phyloP scores from a whole-genome alignment of 2,888 invertebrate genomes.

The Carterocephalus palaemon region DNA sequence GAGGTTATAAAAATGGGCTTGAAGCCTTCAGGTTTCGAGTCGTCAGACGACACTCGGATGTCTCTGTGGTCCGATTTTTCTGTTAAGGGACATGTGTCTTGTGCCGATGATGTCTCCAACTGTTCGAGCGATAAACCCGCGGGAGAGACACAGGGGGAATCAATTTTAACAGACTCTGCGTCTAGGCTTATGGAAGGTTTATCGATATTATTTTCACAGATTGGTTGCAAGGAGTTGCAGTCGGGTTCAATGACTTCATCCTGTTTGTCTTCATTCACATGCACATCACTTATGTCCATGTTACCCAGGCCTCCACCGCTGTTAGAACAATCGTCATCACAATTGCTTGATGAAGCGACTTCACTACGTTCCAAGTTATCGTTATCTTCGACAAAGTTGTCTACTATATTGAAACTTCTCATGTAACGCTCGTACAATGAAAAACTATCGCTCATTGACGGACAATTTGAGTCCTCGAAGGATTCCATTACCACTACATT shows the following conservation, averaged over 20 bases:
- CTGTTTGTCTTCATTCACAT: conserved; percentile 51
- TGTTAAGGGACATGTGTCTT: conserved; percentile 41
- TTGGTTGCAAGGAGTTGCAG: conserved; percentile 43
- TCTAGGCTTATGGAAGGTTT: conserved; percentile 46
- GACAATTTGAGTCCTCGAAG: conserved; percentile 69
- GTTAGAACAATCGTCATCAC: conserved; percentile 50
- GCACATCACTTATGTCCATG: conserved; percentile 54
- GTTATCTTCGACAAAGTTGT: conserved; percentile 47
- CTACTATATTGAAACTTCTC: conserved; percentile 68
- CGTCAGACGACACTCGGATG: conserved; percentile 58
- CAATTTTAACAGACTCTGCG: conserved; percentile 49
- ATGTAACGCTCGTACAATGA: conserved; percentile 70
- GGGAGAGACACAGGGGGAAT: conserved; percentile 52
- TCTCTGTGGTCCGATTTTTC: conserved; percentile 60
- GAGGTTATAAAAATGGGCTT: conserved; percentile 68
- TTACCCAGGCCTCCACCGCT: conserved; percentile 54
- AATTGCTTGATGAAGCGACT: conserved; percentile 40
- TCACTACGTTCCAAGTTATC: conserved; percentile 31
- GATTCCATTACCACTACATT: conserved; percentile 71
- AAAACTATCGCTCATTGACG: conserved; percentile 70
- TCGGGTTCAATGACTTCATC: conserved; percentile 42
- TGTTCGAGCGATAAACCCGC: conserved; percentile 47
- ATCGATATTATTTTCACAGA: conserved; percentile 41
- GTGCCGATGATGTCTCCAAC: conserved; percentile 46
- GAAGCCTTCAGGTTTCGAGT: conserved; percentile 52